phyloP scores from a whole-genome alignment of 2,113 vertebrate genomes.

The Coptodon rendalli region DNA sequence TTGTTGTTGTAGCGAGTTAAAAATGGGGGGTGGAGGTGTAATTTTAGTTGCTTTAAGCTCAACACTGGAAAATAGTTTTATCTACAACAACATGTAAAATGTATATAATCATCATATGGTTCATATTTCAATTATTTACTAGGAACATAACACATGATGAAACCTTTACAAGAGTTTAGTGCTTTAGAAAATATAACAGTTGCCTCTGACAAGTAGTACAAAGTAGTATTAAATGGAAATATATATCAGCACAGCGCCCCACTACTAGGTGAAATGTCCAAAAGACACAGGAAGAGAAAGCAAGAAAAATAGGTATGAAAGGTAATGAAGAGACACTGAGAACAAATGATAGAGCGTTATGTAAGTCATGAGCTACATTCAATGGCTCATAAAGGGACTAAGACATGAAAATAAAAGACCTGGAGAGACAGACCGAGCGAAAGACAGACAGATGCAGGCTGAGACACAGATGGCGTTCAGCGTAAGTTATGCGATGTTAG shows the following conservation, averaged over 20 bases:
- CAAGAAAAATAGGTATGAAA: not conserved
- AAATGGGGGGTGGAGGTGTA: not conserved
- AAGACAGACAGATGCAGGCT: not conserved
- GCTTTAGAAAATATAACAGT: not conserved
- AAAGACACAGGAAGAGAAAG: not conserved
- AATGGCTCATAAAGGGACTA: not conserved
- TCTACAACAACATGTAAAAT: not conserved
- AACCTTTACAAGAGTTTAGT: not conserved
- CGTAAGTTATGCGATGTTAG: conserved; percentile 55
- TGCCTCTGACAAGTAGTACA: not conserved
- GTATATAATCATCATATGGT: not conserved
- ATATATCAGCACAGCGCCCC: not conserved
- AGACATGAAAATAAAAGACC: not conserved
- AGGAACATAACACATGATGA: not conserved
- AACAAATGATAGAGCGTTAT: not conserved
- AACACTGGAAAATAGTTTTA: not conserved
- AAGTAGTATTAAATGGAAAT: not conserved
- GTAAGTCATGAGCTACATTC: not conserved
- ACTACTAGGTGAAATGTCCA: not conserved
- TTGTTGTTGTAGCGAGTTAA: not conserved
- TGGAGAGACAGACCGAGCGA: not conserved
- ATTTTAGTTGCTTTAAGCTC: not conserved
- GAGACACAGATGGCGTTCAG: conserved; percentile 19
- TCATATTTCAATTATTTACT: not conserved
- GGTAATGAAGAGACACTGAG: not conserved